These are phyloP conservation scores for Pseudoips prasinana DNA, from an alignment of 2,888 invertebrate genomes.

Conservation along the genomic window DNA sequence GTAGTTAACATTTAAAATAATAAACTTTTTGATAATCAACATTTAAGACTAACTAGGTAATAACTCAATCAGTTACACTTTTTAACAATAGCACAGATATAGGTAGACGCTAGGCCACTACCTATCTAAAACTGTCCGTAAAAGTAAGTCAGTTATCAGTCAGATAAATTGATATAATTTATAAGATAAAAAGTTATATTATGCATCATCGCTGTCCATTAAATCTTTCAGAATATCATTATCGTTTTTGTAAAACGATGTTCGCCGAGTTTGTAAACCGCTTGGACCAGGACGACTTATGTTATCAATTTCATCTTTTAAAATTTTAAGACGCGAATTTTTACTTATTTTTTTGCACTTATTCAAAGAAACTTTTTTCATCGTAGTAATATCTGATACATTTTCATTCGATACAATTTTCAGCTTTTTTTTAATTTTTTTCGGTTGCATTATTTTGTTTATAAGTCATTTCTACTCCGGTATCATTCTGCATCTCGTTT, in stretches of 20 bases:
- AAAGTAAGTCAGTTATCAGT: slow-evolving; percentile 6
- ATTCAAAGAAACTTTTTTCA: slow-evolving; percentile 13
- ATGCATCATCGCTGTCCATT: slow-evolving; percentile 9
- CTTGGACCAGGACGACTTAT: slow-evolving; percentile 12
- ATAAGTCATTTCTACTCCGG: slow-evolving; percentile 13
- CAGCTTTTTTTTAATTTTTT: slow-evolving; percentile 13
- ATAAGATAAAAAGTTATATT: slow-evolving; percentile 9
- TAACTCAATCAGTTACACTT: slow-evolving; percentile 2
- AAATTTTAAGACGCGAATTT: slow-evolving; percentile 11
- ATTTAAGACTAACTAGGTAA: slow-evolving; percentile 3
- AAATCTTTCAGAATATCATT: slow-evolving; percentile 9
- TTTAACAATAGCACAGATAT: slow-evolving; percentile 4
- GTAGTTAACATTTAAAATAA: slow-evolving; percentile 6
- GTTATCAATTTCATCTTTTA: slow-evolving; percentile 7
- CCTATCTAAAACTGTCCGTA: slow-evolving; percentile 1
- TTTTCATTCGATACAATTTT: slow-evolving; percentile 16
- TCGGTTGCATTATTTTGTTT: slow-evolving; percentile 13
- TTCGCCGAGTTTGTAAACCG: slow-evolving; percentile 16
- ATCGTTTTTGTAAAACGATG: slow-evolving; percentile 11
- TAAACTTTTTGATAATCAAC: slow-evolving; percentile 3
- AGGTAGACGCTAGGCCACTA: slow-evolving; percentile 4
- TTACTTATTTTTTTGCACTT: slow-evolving; percentile 12
- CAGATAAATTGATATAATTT: slow-evolving; percentile 11
- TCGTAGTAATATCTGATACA: slow-evolving; percentile 16
- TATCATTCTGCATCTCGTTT: slow-evolving; percentile 12